Base-by-base conservation (phyloP, 2,113 vertebrate genomes). In the Atrichornis clamosus region DNA sequence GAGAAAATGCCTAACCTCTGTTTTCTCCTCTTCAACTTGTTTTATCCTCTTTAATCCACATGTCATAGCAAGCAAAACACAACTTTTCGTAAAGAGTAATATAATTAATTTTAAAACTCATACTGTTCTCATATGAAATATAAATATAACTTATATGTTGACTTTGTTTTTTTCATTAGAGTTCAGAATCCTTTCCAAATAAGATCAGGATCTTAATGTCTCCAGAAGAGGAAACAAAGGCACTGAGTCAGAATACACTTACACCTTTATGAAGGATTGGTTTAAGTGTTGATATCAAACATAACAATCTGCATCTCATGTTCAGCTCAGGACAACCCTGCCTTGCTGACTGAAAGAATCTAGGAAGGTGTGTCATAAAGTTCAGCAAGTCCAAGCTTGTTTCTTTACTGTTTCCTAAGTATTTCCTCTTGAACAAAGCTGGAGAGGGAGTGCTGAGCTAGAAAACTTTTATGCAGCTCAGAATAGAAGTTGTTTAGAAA, bases 61-160 rank as follows among this genome's bases (percentile, higher is more conserved):
- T 89, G 81, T 74, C 8, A 49, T 22, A 65, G 41, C 2, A 1
- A 64, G 3, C 2, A 39, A 63, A 16, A 23, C 3, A 77, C 60
- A 27, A 3, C 0, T 56, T 64, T 88, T 47, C 3, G 13, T 28
- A 16, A 58, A 65, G 3, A 69, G 1, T 1, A 64, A 15, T 30
- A 28, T 16, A 33, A 12, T 39, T 44, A 44, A 5, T 52, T 80
- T 76, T 14, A 49, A 56, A 72, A 39, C 47, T 62, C 0, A 8
- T 33, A 15, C 13, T n/a, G 5, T 42, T 84, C 46, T 84, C 7
- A 26, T 17, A 8, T 41, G 2, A 67, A n/a, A 68, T 84, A 76
- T 20, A 55, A 77, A 7, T 7, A 56, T 9, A 15, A 39, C 1
- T 26, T 49, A 0, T 18, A 23, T 33, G 2, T 11, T 46, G 5